Evolutionary conservation across 2,113 vertebrate species (phyloP), one percentile per base, ranked within the genome.

Genomic region (Corvus hawaiiensis): DNA sequence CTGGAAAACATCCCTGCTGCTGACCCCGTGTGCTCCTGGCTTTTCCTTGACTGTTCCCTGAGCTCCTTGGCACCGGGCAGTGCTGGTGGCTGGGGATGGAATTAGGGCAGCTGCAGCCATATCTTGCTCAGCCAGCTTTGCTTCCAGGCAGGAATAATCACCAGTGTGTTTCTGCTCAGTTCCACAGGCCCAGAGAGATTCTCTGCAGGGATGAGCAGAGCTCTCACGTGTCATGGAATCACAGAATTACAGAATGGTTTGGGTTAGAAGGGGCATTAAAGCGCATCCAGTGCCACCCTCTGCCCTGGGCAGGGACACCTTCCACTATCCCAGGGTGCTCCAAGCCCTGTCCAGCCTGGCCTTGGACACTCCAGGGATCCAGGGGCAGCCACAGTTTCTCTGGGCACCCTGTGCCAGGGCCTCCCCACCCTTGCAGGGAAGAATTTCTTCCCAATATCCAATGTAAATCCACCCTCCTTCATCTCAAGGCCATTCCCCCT

Each of bases 101-200:
- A 71, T 81, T 74, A 88, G 61, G 76, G 94, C 83, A 90, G 72
- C 94, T 74, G 94, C 92, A 85, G 92, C 62, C 71, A 1, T 81
- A 6, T 81, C 87, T 62, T 26, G 51, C 84, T 93, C 85, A 71
- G 67, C 63, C 94, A 92, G 88, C 37, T 72, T 63, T 69, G 86
- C 35, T 77, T 82, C 91, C 91, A 56, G 86, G n/a, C 44, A 84
- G 93, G 71, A 87, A n/a, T 73, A 48, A 82, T 76, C 84, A 62
- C 14, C 44, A 35, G 76, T 90, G 72, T 11, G 1, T 5, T 84
- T 74, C 49, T n/a, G 51, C 81, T 92, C 68, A 32, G 26, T 37
- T 46, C 55, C 20, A 2, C 76, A 18, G 86, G 69, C 71, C 44
- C 44, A 2, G 58, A 51, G 62, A 62, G 87, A 46, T 68, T 61